A percentile compares a stretch with the other conserved stretches of the same genome.
Conservation (phyloP, 2,797 vertebrate species). For the Tympanoctomys barrerae region DNA sequence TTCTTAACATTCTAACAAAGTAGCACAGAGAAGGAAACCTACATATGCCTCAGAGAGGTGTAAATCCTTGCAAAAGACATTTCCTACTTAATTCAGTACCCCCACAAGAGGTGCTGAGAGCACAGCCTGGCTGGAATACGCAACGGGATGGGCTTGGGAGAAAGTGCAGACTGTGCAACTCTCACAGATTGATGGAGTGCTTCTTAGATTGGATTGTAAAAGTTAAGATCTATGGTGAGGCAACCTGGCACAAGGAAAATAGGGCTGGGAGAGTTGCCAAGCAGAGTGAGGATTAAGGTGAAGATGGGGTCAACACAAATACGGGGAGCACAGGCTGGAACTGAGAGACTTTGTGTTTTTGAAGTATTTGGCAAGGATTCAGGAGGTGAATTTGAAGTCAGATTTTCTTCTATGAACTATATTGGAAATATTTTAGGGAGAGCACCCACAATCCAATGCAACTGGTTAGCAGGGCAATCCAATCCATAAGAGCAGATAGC, state of each 20-base stretch:
- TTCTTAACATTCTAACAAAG: constrained; percentile 25
- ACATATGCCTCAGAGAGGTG: not conserved
- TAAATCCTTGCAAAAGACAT: constrained; percentile 60
- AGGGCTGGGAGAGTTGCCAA: constrained; percentile 77
- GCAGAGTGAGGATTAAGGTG: constrained; percentile 48
- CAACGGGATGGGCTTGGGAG: not conserved
- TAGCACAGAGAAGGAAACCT: not conserved
- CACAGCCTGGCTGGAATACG: constrained; percentile 42
- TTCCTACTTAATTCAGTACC: constrained; percentile 58
- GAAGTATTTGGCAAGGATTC: constrained; percentile 61
- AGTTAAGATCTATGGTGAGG: constrained; percentile 71
- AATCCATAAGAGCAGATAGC: not conserved
- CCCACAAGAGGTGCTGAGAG: constrained; percentile 50
- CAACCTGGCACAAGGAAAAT: constrained; percentile 71
- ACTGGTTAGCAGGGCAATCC: not conserved
- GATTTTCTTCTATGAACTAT: constrained; percentile 47
- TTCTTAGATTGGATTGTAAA: constrained; percentile 67
- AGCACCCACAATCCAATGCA: constrained; percentile 48
- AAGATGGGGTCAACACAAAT: constrained; percentile 70
- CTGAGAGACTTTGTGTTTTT: constrained; percentile 60
- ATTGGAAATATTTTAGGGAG: constrained; percentile 41
- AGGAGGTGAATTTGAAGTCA: constrained; percentile 57
- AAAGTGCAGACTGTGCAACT: constrained; percentile 74
- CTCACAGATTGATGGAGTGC: constrained; percentile 67
- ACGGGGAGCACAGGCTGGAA: constrained; percentile 25